These are phyloP conservation scores for Porites evermanni DNA, from an alignment of 92 coral and sea anemone genomes.

Conservation along the genomic window DNA sequence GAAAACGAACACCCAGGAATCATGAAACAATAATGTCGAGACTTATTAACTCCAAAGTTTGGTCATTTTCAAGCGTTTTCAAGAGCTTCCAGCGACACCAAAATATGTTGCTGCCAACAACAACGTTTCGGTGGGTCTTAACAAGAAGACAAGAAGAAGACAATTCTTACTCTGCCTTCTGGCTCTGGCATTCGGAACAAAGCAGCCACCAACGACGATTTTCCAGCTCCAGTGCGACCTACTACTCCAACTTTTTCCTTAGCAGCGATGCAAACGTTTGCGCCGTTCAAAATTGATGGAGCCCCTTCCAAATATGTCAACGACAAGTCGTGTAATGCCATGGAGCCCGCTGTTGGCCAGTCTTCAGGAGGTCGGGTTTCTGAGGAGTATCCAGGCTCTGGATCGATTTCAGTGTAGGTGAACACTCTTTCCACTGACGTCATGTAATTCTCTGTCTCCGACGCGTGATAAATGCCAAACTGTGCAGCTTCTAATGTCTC, in stretches of 20 bases:
- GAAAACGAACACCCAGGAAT: too few species aligned
- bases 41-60: too few species aligned
- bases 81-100: too few species aligned
- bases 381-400: constrained; percentile 12
- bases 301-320: constrained; percentile 14
- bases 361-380: not conserved
- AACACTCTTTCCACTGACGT: not conserved
- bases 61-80: too few species aligned
- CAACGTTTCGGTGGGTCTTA: too few species aligned
- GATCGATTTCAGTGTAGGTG: constrained; percentile 1
- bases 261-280: not conserved
- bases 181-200: too few species aligned
- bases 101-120: too few species aligned
- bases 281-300: constrained; percentile 1
- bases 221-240: not conserved
- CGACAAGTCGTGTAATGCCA: constrained; percentile 11
- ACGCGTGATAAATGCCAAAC: not conserved
- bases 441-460: constrained; percentile 8
- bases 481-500: not conserved
- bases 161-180: too few species aligned
- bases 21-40: too few species aligned
- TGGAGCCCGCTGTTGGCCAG: constrained; percentile 11
- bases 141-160: too few species aligned
- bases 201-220: too few species aligned
- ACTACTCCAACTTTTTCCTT: constrained; percentile 18